Percentiles rank a stretch among this genome's conserved stretches.
These are phyloP conservation scores for Sylvietta virens DNA, from an alignment of 2,113 vertebrate species.

Conservation along the genomic window DNA sequence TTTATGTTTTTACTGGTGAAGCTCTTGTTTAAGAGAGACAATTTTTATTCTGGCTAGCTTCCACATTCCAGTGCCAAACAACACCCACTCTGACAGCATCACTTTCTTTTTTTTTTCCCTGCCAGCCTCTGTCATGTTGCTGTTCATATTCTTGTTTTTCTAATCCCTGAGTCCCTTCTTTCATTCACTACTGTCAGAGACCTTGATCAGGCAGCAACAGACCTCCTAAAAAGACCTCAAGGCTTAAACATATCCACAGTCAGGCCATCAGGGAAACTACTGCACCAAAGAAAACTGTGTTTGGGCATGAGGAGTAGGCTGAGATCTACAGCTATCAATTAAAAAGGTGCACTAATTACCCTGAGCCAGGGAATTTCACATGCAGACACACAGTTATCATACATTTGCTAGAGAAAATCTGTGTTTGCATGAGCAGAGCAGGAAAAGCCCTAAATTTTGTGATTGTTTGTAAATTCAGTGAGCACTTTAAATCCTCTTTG, in stretches of 20 bases:
- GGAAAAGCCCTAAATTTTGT: neutral
- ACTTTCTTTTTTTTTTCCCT: neutral
- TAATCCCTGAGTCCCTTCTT: neutral
- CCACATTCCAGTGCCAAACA: neutral
- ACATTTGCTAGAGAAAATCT: neutral
- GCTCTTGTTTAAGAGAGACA: neutral
- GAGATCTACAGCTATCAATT: neutral
- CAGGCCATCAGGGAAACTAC: neutral
- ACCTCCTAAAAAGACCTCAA: neutral
- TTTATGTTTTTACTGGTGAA: neutral
- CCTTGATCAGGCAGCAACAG: neutral
- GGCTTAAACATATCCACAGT: neutral
- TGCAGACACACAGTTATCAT: neutral
- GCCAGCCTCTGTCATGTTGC: neutral
- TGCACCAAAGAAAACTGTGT: neutral
- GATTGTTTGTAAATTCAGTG: neutral
- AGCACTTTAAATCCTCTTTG: neutral
- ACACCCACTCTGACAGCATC: neutral
- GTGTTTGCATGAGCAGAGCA: neutral
- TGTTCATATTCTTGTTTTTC: conserved; percentile 10
- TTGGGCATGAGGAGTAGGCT: neutral
- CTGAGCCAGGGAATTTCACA: neutral
- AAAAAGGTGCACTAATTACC: neutral
- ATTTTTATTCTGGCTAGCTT: neutral
- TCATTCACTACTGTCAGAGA: neutral